A percentile compares a stretch with the other conserved stretches of the same genome.
phyloP scores from a whole-genome alignment of 2,888 invertebrate species.

The Leptarthrus brevirostris region DNA sequence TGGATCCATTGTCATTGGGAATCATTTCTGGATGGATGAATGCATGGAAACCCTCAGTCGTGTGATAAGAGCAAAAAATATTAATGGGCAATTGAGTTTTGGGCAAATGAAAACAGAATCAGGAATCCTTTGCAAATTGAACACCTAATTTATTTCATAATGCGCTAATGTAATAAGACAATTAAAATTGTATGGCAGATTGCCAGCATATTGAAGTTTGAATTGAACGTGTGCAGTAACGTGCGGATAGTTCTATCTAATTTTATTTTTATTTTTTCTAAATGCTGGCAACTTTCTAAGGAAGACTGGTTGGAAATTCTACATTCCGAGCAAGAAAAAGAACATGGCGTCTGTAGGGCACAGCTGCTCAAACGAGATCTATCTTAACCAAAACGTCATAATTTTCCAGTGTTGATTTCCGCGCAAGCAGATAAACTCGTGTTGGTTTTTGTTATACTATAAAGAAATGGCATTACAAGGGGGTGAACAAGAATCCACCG shows the following conservation, averaged over 20 bases:
- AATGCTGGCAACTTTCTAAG: background rate
- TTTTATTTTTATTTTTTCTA: too few relatives aligned
- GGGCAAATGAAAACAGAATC: constrained; percentile 18
- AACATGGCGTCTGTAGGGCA: background rate
- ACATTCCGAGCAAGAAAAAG: background rate
- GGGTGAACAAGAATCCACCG: background rate
- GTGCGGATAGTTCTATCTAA: background rate
- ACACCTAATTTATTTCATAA: constrained; percentile 21
- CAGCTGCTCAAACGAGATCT: background rate
- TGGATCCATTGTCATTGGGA: too few relatives aligned
- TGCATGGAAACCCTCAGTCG: background rate
- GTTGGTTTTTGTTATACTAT: constrained; percentile 13
- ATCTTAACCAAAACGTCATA: background rate
- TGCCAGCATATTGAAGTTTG: constrained; percentile 29
- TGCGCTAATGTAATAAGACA: constrained; percentile 30
- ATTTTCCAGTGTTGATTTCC: background rate
- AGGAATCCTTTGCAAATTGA: constrained; percentile 31
- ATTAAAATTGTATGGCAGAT: constrained; percentile 22
- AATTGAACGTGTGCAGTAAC: constrained; percentile 19
- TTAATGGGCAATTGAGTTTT: constrained; percentile 25
- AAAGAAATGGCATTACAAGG: constrained; percentile 17
- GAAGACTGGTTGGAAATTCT: background rate
- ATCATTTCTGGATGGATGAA: too few relatives aligned
- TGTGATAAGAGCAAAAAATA: background rate
- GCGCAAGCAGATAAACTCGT: constrained; percentile 5